Base-by-base conservation (phyloP, 2,888 invertebrate genomes). In the Aspidiotus destructor region DNA sequence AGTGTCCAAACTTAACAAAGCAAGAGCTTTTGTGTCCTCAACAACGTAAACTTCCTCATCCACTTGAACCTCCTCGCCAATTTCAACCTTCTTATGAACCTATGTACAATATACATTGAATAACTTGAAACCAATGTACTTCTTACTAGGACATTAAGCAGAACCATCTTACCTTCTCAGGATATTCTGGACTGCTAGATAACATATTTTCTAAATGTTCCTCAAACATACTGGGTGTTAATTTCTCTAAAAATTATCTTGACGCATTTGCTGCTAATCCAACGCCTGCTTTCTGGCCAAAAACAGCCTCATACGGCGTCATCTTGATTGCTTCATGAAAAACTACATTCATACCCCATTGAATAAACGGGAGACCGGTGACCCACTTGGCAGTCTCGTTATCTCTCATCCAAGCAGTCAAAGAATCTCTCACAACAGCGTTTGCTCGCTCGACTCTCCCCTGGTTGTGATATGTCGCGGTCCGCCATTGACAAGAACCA, bases 371-470 rank as follows among this genome's bases (percentile, higher is more conserved):
- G n/a, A 67, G 13, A 3, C 44, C 67, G n/a, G 42, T n/a, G 44
- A 44, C 44, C 60, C 60, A 67, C 40, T 41, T 8, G 7, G 44
- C n/a, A 17, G 60, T 67, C 16, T 67, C 58, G 16, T 67, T 60
- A 8, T 63, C 48, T 10, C 48, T n/a, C 69, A 69, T 63, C 57
- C 48, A 63, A 7, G 44, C 15, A 5, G 62, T 28, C n/a, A 13
- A 17, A 15, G 54, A 62, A 15, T 63, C 55, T 2, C 17, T 61
- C 15, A 62, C 48, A 11, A 11, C 11, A 11, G 48, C 48, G 11
- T 48, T 48, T 9, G 48, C 9, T 11, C 48, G 9, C 48, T 48
- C 48, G 9, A 48, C 48, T 10, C 48, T 10, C 11, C 48, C 48
- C 11, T 48, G 48, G 11, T 11, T 48, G 9, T 48, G 48, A 11